Evolutionary conservation across 2,113 vertebrate species (phyloP).

Genomic region (Machaerirhynchus nigripectus): DNA sequence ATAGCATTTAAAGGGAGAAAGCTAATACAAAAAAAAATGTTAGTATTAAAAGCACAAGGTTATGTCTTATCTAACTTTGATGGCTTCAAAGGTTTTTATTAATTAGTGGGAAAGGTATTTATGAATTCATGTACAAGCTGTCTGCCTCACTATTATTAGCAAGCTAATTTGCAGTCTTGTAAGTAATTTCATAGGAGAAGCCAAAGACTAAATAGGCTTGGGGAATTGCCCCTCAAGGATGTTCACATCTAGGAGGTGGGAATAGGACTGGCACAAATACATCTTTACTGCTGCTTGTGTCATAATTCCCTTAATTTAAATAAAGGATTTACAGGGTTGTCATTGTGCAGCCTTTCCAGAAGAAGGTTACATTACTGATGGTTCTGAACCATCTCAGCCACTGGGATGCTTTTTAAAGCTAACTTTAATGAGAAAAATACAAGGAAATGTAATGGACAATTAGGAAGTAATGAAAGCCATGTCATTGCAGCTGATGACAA

Average conservation of each 20-base stretch:
- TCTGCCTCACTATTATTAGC: neutral
- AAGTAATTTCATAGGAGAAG: neutral
- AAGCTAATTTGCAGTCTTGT: neutral
- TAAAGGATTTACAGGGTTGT: neutral
- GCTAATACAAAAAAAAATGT: neutral
- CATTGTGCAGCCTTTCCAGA: neutral
- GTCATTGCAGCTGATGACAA: constrained; percentile 17
- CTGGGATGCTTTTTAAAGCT: neutral
- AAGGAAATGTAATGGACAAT: constrained; percentile 7
- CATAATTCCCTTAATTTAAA: neutral
- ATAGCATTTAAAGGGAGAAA: neutral
- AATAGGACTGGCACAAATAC: neutral
- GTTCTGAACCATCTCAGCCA: neutral
- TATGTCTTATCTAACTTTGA: neutral
- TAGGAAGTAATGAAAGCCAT: constrained; percentile 32
- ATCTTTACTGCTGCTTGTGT: neutral
- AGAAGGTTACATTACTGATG: neutral
- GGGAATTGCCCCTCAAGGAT: neutral
- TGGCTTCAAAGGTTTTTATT: neutral
- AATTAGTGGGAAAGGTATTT: neutral
- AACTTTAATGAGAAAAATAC: constrained; percentile 21
- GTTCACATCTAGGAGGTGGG: neutral
- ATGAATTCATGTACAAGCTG: neutral
- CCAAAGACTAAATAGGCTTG: neutral
- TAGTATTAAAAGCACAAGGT: neutral